Conservation (phyloP, 1,140 invertebrate genomes). For the Gonioctena quinquepunctata region DNA sequence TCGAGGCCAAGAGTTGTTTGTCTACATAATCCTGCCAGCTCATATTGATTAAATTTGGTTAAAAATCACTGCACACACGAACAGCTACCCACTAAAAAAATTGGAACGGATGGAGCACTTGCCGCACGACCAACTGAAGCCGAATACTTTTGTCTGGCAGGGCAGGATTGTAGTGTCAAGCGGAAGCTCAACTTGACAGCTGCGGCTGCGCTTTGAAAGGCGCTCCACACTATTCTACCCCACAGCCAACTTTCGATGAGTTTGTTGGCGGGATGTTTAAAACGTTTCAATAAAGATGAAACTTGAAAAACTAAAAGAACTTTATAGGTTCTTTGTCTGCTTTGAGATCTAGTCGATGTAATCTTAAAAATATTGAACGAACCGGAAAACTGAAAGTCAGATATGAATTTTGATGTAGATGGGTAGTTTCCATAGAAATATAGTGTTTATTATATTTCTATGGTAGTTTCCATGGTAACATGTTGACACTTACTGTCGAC, state of each 20-base stretch:
- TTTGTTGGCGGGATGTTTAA: not conserved
- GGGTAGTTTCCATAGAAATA: too few relatives aligned
- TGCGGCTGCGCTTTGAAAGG: slow-evolving; percentile 23
- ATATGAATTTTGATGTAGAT: too few relatives aligned
- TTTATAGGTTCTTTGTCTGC: too few relatives aligned
- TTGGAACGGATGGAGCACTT: slow-evolving; percentile 25
- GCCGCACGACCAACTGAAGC: slow-evolving; percentile 29
- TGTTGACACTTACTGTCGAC: too few relatives aligned
- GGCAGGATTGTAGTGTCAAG: slow-evolving; percentile 27
- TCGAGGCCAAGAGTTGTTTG: slow-evolving; percentile 92
- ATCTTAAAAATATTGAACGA: too few relatives aligned
- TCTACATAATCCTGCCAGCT: slow-evolving; percentile 98
- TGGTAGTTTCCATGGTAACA: too few relatives aligned
- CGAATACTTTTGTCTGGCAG: slow-evolving; percentile 32
- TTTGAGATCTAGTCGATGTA: too few relatives aligned
- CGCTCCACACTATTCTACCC: too few relatives aligned
- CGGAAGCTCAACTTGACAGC: slow-evolving; percentile 30
- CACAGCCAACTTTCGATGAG: not conserved
- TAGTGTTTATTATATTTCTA: too few relatives aligned
- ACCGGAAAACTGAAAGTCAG: too few relatives aligned
- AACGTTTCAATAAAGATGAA: too few relatives aligned
- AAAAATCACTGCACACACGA: slow-evolving; percentile 38
- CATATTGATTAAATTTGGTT: slow-evolving; percentile 64
- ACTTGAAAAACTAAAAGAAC: too few relatives aligned
- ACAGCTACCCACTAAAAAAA: slow-evolving; percentile 25